Base-by-base conservation (phyloP, 92 coral and sea anemone species). In the Muricea muricata region DNA sequence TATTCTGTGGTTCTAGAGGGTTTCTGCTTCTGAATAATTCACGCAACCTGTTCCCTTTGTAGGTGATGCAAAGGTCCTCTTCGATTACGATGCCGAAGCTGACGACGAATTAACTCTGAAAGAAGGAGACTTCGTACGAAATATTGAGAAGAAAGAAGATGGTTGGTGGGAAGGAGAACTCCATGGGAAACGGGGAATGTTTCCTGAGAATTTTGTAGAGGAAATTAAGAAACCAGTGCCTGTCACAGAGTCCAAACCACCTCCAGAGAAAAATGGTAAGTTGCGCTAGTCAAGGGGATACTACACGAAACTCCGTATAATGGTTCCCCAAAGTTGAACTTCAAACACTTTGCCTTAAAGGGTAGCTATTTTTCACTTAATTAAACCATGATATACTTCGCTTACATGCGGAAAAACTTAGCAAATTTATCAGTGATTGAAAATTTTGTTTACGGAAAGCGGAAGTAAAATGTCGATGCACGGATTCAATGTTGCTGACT, bases 81-180 rank as follows among this genome's bases (percentile, higher is more conserved):
- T 93, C 73, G 94, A 92, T 23, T 96, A 96, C 73, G 83, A 86
- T 37, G 93, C 95, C 25, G 89, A 55, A 17, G 93, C 90, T 42
- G 85, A 69, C 21, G 99, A 96, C 78, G 99, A 96, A 72, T 82
- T 93, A 12, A 56, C 78, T 0, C 58, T 96, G 18, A 74, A 67
- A 11, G 87, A 90, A 30, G 99, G 97, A 69, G 94, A 92, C 57
- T 80, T 93, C 30, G 89, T 96, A 66, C 90, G 60, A 37, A 86
- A 92, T 85, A 81, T 96, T 31, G 66, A 6, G 45, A 72, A 75
- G 45, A 84, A 48, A 56, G 92, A 92, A 54, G 94, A 82, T 56
- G 99, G 99, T 58, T 96, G 99, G 99, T 93, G 96, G 74, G 91
- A 90, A 76, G 99, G 99, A 80, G 88, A 87, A 23, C 76, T 92